phyloP scores from a whole-genome alignment of 2,113 vertebrate genomes.

The Lichenostomus cassidix region DNA sequence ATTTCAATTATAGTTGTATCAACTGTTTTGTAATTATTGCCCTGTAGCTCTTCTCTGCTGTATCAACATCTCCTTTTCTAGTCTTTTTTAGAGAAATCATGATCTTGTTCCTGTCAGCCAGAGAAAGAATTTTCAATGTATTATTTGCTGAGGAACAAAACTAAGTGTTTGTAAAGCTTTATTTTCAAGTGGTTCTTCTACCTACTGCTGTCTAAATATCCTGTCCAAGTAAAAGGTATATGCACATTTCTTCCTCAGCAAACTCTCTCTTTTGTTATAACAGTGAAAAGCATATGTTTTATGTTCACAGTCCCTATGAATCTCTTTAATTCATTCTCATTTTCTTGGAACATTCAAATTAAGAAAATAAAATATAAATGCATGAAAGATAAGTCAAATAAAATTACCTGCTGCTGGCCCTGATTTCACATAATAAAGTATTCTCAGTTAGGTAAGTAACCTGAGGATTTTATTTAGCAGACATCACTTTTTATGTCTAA shows the following conservation, averaged over 20 bases:
- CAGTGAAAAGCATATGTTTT: neutral
- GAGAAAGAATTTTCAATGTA: neutral
- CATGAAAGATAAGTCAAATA: neutral
- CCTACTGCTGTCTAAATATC: neutral
- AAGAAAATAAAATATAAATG: neutral
- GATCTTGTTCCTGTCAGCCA: neutral
- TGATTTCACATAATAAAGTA: neutral
- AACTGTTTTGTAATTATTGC: conserved; percentile 16
- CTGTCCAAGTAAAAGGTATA: neutral
- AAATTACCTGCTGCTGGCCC: neutral
- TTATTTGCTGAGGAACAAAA: neutral
- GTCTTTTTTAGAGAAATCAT: conserved; percentile 2
- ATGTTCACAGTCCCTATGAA: neutral
- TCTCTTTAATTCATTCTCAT: neutral
- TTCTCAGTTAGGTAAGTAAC: conserved; percentile 6
- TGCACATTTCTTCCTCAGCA: neutral
- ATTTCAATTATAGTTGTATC: conserved; percentile 33
- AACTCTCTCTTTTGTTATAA: neutral
- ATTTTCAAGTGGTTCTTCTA: neutral
- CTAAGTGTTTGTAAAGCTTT: neutral
- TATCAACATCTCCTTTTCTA: neutral
- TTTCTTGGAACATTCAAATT: conserved; percentile 11
- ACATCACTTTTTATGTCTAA: neutral
- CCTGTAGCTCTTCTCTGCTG: neutral
- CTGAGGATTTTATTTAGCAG: neutral